Base-by-base conservation (phyloP, 2,888 invertebrate species). In the Brachyopa scutellaris region DNA sequence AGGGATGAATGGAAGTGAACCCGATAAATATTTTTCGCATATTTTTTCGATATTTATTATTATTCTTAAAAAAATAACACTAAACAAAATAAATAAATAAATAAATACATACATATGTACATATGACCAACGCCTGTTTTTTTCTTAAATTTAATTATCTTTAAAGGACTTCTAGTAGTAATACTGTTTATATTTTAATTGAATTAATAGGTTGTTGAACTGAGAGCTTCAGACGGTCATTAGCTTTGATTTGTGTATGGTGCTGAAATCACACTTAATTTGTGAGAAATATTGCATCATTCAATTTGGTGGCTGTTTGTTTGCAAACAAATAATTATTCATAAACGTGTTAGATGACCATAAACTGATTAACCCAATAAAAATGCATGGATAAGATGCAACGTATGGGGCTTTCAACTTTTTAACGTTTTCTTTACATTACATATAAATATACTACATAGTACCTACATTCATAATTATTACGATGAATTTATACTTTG, bases 31-130 rank as follows among this genome's bases (percentile, higher is more conserved):
- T 70, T 59, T 64, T 59, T 70, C 64, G 70, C 64, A 70, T 78
- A 78, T 78, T 70, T 78, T 78, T 78, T 78, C 77, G 77, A 78
- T 78, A 78, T 78, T 78, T 78, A 78, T 78, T 70, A 77, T 57
- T 53, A 76, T 76, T 76, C 59, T 61, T 62, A 55, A 76, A 59
- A 66, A 40, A 47, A 36, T 29, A n/a, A n/a, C n/a, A n/a, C n/a
- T n/a, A n/a, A n/a, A n/a, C n/a, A n/a, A n/a, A n/a, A 42, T 55
- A 53, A 19, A 42, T 2, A 23, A 8, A 45, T 11, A 11, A 33
- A 51, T 38, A 47, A 38, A 47, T 15, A n/a, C n/a, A n/a, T n/a
- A n/a, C n/a, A 26, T 7, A 49, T 9, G 8, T 19, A 53, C 33
- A 73, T 55, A 55, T 64, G 26, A 64, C 53, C 36, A 45, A 62